These are phyloP conservation scores for Zelostemma sp. DNA, from an alignment of 1,140 invertebrate species.

Conservation along the genomic window DNA sequence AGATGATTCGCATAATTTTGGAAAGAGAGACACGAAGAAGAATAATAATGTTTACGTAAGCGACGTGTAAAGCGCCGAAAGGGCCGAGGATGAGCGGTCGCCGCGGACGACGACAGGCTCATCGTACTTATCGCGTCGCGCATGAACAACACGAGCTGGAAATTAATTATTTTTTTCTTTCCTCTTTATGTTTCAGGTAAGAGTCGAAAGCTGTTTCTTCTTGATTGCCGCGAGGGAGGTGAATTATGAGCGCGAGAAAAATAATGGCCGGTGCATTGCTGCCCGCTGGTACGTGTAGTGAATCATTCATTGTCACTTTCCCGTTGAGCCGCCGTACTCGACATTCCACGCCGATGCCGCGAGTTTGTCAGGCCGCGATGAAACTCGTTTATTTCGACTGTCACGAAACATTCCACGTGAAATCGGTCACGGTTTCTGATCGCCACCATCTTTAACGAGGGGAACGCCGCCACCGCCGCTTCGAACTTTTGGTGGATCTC, in stretches of 20 bases:
- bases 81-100: slow-evolving; percentile 27
- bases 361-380: slow-evolving; percentile 20
- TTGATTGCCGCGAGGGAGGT: slow-evolving; percentile 46
- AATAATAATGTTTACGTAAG: slow-evolving; percentile 64
- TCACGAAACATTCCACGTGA: slow-evolving; percentile 35
- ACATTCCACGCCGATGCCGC: slow-evolving; percentile 33
- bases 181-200: slow-evolving; percentile 58
- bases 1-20: no score
- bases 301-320: slow-evolving; percentile 54
- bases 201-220: slow-evolving; percentile 43
- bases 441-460: background rate
- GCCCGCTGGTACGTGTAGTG: slow-evolving; percentile 46
- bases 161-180: slow-evolving; percentile 50
- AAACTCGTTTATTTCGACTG: slow-evolving; percentile 32
- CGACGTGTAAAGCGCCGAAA: slow-evolving; percentile 30
- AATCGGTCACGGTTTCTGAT: slow-evolving; percentile 35
- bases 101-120: slow-evolving; percentile 18
- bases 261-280: slow-evolving; percentile 37
- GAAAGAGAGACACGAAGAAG: no score
- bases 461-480: background rate
- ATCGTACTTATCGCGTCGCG: slow-evolving; percentile 7
- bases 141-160: slow-evolving; percentile 30
- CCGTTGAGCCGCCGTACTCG: slow-evolving; percentile 39
- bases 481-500: background rate
- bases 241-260: slow-evolving; percentile 51